phyloP scores from a whole-genome alignment of 2,797 vertebrate species.

The Spheniscus humboldti region DNA sequence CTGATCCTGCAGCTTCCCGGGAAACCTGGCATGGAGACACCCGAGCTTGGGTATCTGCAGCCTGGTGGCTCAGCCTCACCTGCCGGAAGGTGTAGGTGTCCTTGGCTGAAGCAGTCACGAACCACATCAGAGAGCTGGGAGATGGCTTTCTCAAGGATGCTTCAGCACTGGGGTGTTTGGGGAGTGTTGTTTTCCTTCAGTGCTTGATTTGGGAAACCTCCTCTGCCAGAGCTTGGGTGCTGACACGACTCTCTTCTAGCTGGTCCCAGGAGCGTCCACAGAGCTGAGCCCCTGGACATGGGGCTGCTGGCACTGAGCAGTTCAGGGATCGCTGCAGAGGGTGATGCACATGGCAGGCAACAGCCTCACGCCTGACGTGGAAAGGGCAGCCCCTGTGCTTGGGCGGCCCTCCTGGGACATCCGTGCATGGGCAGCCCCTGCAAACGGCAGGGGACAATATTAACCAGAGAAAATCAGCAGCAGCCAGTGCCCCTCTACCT shows the following conservation, averaged over 20 bases:
- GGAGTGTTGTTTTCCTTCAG: background rate
- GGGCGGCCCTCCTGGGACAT: background rate
- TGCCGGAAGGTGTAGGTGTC: slow-evolving; percentile 4
- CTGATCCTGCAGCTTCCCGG: background rate
- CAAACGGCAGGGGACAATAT: background rate
- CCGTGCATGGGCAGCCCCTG: rapidly evolving
- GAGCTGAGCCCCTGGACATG: background rate
- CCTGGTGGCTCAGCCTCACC: background rate
- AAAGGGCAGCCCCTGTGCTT: background rate
- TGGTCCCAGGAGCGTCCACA: rapidly evolving
- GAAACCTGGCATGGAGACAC: background rate
- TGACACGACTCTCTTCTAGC: background rate
- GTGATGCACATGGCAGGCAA: rapidly evolving
- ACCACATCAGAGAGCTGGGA: slow-evolving; percentile 6
- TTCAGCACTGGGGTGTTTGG: background rate
- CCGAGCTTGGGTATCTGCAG: background rate
- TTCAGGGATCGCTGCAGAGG: rapidly evolving
- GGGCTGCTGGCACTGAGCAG: rapidly evolving
- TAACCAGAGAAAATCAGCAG: background rate
- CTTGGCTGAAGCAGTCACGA: background rate
- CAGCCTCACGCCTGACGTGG: rapidly evolving
- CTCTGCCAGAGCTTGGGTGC: background rate
- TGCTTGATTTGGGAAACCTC: background rate
- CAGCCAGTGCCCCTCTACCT: background rate
- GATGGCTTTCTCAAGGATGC: background rate